These are phyloP conservation scores for Araneus ventricosus DNA, from an alignment of 1,140 invertebrate species.

Conservation along the genomic window DNA sequence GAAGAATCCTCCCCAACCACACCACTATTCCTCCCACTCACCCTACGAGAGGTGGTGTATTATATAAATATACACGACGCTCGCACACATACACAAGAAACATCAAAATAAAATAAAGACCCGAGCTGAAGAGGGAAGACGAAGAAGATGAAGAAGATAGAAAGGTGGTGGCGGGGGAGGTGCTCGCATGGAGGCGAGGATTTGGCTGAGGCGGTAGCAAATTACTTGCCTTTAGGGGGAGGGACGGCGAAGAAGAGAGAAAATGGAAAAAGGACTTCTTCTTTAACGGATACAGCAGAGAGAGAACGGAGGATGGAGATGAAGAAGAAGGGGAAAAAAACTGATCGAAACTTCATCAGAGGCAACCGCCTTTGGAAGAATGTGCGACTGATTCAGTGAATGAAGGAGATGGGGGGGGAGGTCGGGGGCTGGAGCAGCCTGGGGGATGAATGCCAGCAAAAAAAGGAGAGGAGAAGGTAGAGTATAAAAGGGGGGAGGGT, in stretches of 20 bases:
- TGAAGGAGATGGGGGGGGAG: neutral
- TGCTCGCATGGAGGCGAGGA: conserved; percentile 22
- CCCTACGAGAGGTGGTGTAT: neutral
- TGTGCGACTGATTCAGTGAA: conserved; percentile 70
- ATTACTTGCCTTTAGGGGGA: conserved; percentile 72
- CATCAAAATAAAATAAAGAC: conserved; percentile 67
- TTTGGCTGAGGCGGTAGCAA: conserved; percentile 73
- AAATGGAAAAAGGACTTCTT: conserved; percentile 71
- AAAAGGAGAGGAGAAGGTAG: conserved; percentile 14
- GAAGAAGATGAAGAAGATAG: conserved; percentile 48
- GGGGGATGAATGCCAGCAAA: neutral
- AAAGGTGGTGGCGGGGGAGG: neutral
- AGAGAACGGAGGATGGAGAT: conserved; percentile 24
- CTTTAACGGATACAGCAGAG: conserved; percentile 67
- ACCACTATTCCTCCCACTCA: neutral
- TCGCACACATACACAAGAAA: conserved; percentile 41
- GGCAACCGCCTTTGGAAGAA: conserved; percentile 57
- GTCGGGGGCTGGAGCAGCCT: neutral
- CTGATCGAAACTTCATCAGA: conserved; percentile 75
- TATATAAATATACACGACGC: conserved; percentile 57
- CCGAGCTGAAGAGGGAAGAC: neutral
- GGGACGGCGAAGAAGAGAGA: conserved; percentile 47
- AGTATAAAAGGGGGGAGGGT: conserved; percentile 63
- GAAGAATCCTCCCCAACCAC: neutral
- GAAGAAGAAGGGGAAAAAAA: conserved; percentile 32